These are phyloP conservation scores for Halesus radiatus DNA, from an alignment of 1,140 invertebrate species.

Conservation along the genomic window DNA sequence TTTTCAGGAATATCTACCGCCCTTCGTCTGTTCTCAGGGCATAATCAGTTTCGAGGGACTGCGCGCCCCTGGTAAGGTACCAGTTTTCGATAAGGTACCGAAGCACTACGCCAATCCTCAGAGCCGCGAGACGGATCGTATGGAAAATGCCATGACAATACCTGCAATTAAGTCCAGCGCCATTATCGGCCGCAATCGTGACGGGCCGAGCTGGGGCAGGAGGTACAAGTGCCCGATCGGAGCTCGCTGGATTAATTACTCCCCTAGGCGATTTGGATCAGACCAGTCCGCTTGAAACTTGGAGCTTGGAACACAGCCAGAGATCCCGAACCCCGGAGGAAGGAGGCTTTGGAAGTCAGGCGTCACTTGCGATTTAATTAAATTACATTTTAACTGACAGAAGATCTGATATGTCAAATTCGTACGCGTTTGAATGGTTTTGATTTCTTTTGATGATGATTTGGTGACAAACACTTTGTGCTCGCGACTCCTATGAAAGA, in stretches of 20 bases:
- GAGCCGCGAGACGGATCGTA: conserved; percentile 36
- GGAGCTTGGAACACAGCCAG: not conserved
- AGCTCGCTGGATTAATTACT: conserved; percentile 52
- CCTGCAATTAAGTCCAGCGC: conserved; percentile 51
- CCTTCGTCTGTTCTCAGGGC: no score
- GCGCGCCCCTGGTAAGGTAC: not conserved
- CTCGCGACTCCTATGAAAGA: no score
- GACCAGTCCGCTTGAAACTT: no score
- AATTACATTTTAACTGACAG: no score
- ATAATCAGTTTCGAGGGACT: no score
- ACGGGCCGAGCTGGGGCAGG: conserved; percentile 41
- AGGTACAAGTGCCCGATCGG: not conserved
- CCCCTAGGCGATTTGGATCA: conserved; percentile 44
- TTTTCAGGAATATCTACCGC: no score
- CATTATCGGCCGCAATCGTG: conserved; percentile 54
- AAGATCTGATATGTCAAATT: no score
- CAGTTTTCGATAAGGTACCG: not conserved
- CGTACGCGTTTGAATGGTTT: no score
- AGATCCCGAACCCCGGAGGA: conserved; percentile 20
- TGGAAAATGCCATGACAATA: conserved; percentile 43
- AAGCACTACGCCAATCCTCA: conserved; percentile 2
- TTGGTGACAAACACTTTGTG: no score
- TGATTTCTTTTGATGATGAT: no score
- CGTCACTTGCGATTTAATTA: no score
- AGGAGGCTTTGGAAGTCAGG: not conserved